Evolutionary conservation across 2,797 vertebrate genomes (phyloP), one percentile per base, ranked within the genome.

Genomic region (Todus mexicanus): DNA sequence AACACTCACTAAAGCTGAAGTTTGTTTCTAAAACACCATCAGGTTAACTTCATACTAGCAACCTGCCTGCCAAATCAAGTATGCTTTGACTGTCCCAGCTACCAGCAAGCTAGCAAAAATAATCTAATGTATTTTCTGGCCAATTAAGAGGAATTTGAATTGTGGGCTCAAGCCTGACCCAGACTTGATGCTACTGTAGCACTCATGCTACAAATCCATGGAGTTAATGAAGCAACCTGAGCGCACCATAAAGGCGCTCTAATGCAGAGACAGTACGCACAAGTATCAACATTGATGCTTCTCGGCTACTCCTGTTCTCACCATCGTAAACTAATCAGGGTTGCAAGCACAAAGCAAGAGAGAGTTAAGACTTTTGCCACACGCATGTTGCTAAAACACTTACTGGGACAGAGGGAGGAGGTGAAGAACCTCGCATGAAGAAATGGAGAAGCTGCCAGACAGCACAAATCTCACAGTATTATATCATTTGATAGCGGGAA

Each of bases 191-290:
- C 70, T 77, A 38, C 26, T 23, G 20, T 13, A 83, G 33, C 25
- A 69, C 26, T 40, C 15, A 2, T 43, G 33, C 53, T 43, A 74
- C 17, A 61, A 81, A 81, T 25, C 25, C 56, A 40, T 1, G 13
- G 31, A 22, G 37, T 14, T 79, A 69, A 59, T 8, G 23, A 57
- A 68, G 53, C 50, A 54, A 42, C 19, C 38, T 15, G 38, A 83
- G 50, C 50, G 50, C 50, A 81, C 33, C 10, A 2, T 6, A 63
- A 87, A 27, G 5, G 21, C 35, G 33, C 37, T 60, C 16, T 16
- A 51, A 27, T 0, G 2, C 11, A 17, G 35, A 80, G 11, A 18
- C 18, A 27, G 4, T 5, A 54, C 0, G 4, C 21, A 38, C 23
- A 70, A 77, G 40, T 16, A 77, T 14, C 37, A 53, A 6, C 2